These are phyloP conservation scores for Drosophila nannoptera DNA, from an alignment of 1,140 invertebrate species.

Conservation along the genomic window DNA sequence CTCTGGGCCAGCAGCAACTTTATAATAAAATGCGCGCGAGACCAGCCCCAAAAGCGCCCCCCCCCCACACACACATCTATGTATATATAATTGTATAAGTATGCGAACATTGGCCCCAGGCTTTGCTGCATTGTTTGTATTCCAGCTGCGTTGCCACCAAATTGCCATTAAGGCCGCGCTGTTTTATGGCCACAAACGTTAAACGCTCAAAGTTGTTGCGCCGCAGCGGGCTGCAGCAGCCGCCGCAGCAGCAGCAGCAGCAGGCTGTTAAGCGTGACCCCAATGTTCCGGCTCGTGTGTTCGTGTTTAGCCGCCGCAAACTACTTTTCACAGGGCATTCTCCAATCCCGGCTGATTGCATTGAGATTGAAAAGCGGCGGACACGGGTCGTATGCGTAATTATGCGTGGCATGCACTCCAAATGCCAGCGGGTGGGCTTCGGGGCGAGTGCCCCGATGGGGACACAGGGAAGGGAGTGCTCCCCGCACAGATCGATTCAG, in stretches of 20 bases:
- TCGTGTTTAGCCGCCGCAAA: conserved; percentile 9
- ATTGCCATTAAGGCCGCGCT: conserved; percentile 34
- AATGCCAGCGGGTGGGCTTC: background rate
- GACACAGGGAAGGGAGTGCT: background rate
- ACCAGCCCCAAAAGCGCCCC: background rate
- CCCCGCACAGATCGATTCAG: no score
- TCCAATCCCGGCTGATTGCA: conserved; percentile 17
- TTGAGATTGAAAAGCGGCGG: background rate
- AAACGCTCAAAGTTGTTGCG: conserved; percentile 17
- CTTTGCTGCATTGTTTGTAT: conserved; percentile 16
- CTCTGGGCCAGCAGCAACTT: conserved; percentile 53
- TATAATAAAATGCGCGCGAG: conserved; percentile 48
- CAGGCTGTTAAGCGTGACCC: conserved; percentile 31
- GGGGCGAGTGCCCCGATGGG: no score
- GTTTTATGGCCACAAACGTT: conserved; percentile 36
- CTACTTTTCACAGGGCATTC: conserved; percentile 4
- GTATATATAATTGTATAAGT: no score
- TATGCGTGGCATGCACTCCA: background rate
- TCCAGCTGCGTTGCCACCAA: conserved; percentile 36
- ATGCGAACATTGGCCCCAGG: conserved; percentile 6
- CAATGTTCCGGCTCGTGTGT: conserved; percentile 19
- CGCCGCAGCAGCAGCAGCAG: conserved; percentile 4
- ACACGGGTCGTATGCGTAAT: conserved; percentile 27
- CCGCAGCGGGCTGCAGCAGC: conserved; percentile 11
- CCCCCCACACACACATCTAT: no score